A percentile compares a stretch with the other conserved stretches of the same genome.
Conservation (phyloP, 2,797 vertebrate species). For the Melanotaenia pygmaea region DNA sequence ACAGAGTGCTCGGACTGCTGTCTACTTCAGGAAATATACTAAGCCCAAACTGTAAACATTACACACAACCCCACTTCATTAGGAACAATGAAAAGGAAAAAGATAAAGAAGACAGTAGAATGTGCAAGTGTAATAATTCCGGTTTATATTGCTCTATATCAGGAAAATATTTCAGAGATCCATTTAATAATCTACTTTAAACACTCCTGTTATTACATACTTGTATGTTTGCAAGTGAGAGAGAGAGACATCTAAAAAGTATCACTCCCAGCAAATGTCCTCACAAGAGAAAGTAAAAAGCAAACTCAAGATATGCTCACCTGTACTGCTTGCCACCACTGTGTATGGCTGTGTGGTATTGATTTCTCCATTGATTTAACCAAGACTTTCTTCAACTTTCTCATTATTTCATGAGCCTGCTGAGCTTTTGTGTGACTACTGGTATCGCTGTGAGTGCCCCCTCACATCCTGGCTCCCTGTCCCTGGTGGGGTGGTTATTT, state of each 20-base stretch:
- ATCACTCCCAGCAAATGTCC: not conserved
- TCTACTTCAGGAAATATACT: too few relatives aligned
- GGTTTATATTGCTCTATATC: not conserved
- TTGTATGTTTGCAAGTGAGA: not conserved
- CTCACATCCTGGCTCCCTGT: conserved; percentile 14
- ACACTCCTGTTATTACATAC: not conserved
- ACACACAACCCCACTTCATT: too few relatives aligned
- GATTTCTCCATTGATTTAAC: conserved; percentile 52
- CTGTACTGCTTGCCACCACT: conserved; percentile 24
- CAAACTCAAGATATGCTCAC: conserved; percentile 19
- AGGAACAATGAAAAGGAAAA: too few relatives aligned
- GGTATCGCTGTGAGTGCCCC: conserved; percentile 15
- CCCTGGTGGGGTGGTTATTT: conserved; percentile 61
- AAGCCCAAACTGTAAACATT: too few relatives aligned
- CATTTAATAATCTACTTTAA: too few relatives aligned
- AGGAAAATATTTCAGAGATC: not conserved
- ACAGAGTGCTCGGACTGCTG: too few relatives aligned
- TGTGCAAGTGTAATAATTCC: too few relatives aligned
- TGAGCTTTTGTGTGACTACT: conserved; percentile 30
- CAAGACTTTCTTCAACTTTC: conserved; percentile 32
- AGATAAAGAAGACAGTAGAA: too few relatives aligned
- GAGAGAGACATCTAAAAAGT: not conserved
- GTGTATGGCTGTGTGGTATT: conserved; percentile 11
- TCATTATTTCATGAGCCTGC: conserved; percentile 52
- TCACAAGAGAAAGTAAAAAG: not conserved